phyloP scores from a whole-genome alignment of 2,888 invertebrate genomes.

The Phyto melanocephala region DNA sequence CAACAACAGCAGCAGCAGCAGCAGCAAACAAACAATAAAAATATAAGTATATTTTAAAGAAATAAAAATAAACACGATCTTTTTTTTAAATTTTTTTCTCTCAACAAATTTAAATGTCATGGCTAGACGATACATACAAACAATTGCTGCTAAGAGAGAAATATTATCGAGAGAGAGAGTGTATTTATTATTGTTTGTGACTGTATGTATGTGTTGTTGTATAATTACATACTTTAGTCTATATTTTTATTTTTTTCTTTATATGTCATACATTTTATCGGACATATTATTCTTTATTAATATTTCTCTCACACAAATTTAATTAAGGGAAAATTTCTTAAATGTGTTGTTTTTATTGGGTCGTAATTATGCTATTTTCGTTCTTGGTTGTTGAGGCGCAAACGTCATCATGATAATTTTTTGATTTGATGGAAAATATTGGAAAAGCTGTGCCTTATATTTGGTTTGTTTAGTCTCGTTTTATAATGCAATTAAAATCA shows the following conservation, averaged over 20 bases:
- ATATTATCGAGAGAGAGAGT: background rate
- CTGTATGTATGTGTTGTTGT: background rate
- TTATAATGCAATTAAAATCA: background rate
- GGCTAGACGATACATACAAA: no score
- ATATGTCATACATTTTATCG: background rate
- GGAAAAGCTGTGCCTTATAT: slow-evolving; percentile 16
- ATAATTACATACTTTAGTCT: no score
- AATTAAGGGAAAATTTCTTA: slow-evolving; percentile 31
- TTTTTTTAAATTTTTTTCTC: background rate
- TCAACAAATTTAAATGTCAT: slow-evolving; percentile 39
- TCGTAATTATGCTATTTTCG: background rate
- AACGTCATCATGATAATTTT: slow-evolving; percentile 4
- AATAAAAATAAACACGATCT: slow-evolving; percentile 21
- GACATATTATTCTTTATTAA: background rate
- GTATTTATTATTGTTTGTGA: background rate
- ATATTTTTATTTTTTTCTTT: slow-evolving; percentile 6
- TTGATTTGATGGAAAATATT: background rate
- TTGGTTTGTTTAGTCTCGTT: slow-evolving; percentile 30
- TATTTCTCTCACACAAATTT: background rate
- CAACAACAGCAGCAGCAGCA: background rate
- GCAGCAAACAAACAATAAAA: background rate
- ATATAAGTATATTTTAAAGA: slow-evolving; percentile 2
- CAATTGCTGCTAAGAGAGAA: no score
- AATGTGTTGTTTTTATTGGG: slow-evolving; percentile 21
- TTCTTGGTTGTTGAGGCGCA: background rate